Evolutionary conservation across 2,888 invertebrate genomes (phyloP), one percentile per base, ranked within the genome.

Genomic region (Digitonthophagus gazella): DNA sequence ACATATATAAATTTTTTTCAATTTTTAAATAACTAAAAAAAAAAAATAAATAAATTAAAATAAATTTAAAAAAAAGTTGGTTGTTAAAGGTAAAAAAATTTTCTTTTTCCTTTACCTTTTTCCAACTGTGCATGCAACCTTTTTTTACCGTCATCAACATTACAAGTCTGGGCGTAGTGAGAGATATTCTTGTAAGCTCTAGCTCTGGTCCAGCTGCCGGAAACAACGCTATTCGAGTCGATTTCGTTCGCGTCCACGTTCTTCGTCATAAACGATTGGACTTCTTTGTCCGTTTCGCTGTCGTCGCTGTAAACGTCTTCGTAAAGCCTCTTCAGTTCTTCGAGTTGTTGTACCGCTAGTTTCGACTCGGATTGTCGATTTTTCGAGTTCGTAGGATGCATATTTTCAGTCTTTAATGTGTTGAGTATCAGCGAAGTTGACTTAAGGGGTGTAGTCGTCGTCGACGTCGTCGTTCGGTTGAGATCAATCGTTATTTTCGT

Each of bases 261-360:
- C 67, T 75, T 75, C 55, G 83, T 83, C 82, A 87, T 87, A 76
- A 87, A 84, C 2, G 83, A 83, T 74, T 87, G 85, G 0, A 89
- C 89, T 77, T 89, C 88, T 75, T 88, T 88, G 75, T 89, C 89
- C 2, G 88, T 87, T 74, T 83, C 87, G 70, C 83, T 84, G 72
- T 86, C 86, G 72, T 86, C 86, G 66, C 85, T 85, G 67, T 84
- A 83, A 20, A 78, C 80, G 56, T 82, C 81, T 67, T 83, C 82
- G 73, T 84, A 84, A 15, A 84, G 75, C 72, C 80, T 81, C 73
- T 79, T 80, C 70, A 84, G 75, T 8, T 80, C 83, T 73, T 82
- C 83, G 70, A 83, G 72, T 72, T 82, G 80, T 66, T 79, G 77
- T 16, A 79, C 77, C 15, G n/a, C 20, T 61, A 61, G n/a, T 65